Evolutionary conservation across 2,113 vertebrate species (phyloP).

Genomic region (Centropristis striata): DNA sequence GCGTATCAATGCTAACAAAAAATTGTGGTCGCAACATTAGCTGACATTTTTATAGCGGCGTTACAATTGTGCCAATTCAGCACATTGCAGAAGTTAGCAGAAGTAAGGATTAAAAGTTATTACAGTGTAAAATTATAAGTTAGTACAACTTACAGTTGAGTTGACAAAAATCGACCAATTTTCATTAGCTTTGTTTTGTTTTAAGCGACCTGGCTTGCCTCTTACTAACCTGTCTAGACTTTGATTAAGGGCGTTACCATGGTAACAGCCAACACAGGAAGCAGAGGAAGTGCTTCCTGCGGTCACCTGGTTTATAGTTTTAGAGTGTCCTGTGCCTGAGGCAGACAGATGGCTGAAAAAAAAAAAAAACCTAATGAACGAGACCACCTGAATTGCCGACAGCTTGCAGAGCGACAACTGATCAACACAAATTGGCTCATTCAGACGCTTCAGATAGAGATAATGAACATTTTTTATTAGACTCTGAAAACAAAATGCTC

Average conservation of each 20-base stretch:
- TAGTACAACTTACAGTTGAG: no score
- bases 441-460: not conserved
- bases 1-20: no score
- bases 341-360: conserved; percentile 35
- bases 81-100: no score
- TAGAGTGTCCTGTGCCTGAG: conserved; percentile 15
- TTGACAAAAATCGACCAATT: no score
- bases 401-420: not conserved
- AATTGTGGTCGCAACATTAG: no score
- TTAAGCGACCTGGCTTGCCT: conserved; percentile 52
- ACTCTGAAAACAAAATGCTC: not conserved
- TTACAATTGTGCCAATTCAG: no score
- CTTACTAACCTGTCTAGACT: conserved; percentile 67
- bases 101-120: no score
- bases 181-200: no score
- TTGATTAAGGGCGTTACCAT: conserved; percentile 39
- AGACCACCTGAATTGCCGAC: not conserved
- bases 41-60: no score
- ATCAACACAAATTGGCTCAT: not conserved
- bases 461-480: not conserved
- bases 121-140: no score
- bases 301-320: conserved; percentile 49
- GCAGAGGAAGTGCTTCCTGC: conserved; percentile 39
- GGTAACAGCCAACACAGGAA: conserved; percentile 61
- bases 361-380: not conserved